These are phyloP conservation scores for Brienomyrus brachyistius DNA, from an alignment of 2,113 vertebrate species.

Conservation along the genomic window DNA sequence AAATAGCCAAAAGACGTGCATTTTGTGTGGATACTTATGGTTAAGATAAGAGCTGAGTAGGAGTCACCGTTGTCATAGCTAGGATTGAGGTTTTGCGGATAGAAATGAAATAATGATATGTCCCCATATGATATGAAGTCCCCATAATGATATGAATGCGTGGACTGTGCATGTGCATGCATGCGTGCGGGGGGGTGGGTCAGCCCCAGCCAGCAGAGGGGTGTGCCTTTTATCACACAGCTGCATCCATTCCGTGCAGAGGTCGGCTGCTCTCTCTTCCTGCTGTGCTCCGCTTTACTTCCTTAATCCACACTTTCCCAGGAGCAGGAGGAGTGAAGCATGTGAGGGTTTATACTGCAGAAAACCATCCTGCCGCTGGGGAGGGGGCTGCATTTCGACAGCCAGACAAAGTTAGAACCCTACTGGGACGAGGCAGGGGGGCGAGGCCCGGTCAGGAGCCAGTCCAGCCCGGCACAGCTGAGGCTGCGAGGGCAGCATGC, in stretches of 20 bases:
- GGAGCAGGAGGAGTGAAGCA: background rate
- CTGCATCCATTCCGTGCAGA: background rate
- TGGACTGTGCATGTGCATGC: background rate
- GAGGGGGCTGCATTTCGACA: background rate
- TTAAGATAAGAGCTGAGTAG: background rate
- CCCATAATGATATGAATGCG: background rate
- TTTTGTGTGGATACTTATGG: background rate
- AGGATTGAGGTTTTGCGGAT: background rate
- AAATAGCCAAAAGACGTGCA: background rate
- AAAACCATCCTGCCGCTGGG: background rate
- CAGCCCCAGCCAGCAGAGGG: background rate
- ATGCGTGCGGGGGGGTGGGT: background rate
- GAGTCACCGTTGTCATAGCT: background rate
- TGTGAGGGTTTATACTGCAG: background rate
- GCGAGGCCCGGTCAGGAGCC: background rate
- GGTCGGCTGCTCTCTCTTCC: background rate
- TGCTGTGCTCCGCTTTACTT: slow-evolving; percentile 2
- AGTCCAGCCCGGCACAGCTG: background rate
- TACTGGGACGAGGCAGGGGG: background rate
- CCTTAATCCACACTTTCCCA: slow-evolving; percentile 12
- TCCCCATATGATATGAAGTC: no score
- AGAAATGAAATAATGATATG: no score
- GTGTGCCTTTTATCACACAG: background rate
- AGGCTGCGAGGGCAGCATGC: background rate
- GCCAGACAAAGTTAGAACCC: background rate